Evolutionary conservation across 2,888 invertebrate genomes (phyloP).

Genomic region (Lithodes maja): DNA sequence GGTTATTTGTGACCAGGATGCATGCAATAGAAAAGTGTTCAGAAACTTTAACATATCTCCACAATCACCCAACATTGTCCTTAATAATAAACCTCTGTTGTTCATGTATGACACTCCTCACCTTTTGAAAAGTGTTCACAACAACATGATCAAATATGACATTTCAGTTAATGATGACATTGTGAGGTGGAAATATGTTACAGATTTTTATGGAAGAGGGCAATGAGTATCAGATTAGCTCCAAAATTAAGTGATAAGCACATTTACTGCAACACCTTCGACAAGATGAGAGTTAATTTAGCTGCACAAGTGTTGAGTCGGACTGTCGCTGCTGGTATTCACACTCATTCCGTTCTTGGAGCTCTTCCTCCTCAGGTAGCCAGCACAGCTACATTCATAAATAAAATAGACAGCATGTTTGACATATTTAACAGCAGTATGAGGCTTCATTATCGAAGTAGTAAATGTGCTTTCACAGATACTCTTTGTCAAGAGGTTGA

Average conservation of each 20-base stretch:
- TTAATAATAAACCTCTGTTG: neutral
- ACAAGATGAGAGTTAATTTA: neutral
- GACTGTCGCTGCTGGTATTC: neutral
- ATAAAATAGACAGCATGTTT: too few relatives aligned
- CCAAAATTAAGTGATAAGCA: constrained; percentile 12
- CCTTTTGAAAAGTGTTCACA: neutral
- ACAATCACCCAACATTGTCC: neutral
- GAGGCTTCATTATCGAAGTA: too few relatives aligned
- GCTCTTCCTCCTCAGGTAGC: constrained; percentile 1
- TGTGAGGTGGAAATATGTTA: neutral
- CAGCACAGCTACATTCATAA: neutral
- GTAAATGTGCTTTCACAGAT: too few relatives aligned
- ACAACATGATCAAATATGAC: neutral
- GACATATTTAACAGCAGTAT: too few relatives aligned
- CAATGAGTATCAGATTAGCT: neutral
- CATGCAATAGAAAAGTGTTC: constrained; percentile 9
- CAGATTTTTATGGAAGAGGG: neutral
- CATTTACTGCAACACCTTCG: neutral
- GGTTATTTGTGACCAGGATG: constrained; percentile 26
- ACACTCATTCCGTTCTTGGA: neutral
- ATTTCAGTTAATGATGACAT: neutral
- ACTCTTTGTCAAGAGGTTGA: too few relatives aligned
- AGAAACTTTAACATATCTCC: neutral
- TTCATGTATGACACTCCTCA: constrained; percentile 20
- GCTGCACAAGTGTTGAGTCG: neutral